A percentile compares a stretch with the other conserved stretches of the same genome.
phyloP scores from a whole-genome alignment of 2,888 invertebrate genomes.

The Pristionchus mayeri region DNA sequence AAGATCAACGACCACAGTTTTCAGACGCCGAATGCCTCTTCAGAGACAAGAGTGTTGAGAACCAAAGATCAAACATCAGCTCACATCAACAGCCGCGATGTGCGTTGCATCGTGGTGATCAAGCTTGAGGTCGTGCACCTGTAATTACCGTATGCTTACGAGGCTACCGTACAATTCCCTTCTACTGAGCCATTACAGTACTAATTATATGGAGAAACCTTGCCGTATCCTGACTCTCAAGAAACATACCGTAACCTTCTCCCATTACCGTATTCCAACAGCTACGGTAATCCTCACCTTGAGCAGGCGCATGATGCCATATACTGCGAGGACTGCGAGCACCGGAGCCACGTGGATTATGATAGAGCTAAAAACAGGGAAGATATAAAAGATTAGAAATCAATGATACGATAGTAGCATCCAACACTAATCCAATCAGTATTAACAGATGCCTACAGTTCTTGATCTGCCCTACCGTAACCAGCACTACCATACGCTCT shows the following conservation, averaged over 20 bases:
- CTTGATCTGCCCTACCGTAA: background rate
- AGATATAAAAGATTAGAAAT: background rate
- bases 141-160: too few species aligned
- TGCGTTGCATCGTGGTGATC: background rate
- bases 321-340: conserved; percentile 28
- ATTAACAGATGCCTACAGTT: too few species aligned
- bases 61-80: background rate
- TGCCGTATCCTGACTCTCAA: too few species aligned
- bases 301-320: background rate
- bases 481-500: background rate
- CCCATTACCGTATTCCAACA: too few species aligned
- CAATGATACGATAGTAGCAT: background rate
- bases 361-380: background rate
- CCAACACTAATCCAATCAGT: background rate
- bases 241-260: background rate
- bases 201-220: too few species aligned
- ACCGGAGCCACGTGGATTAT: background rate
- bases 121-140: too few species aligned
- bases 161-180: too few species aligned
- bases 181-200: too few species aligned
- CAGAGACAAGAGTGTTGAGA: too few species aligned
- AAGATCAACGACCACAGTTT: background rate
- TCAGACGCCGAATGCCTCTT: background rate
- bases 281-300: background rate
- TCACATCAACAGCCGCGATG: conserved; percentile 13